Conservation (phyloP, 35 echinoderm and acorn worm species). For the Heliocidaris erythrogramma region DNA sequence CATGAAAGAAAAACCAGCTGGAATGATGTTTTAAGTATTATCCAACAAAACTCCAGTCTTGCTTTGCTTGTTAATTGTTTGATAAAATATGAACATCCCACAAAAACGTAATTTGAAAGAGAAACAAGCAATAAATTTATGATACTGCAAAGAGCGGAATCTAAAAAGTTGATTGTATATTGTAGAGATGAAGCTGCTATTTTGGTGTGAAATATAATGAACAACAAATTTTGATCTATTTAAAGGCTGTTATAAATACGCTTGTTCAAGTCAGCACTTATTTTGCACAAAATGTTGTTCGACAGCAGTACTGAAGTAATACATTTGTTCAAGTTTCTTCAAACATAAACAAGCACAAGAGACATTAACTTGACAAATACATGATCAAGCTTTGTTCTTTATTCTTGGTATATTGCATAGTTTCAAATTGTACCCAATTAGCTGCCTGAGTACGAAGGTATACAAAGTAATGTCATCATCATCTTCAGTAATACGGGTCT, state of each 20-base stretch:
- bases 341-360: not conserved
- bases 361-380: not conserved
- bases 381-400: slow-evolving; percentile 15
- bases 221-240: too few relatives aligned
- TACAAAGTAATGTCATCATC: not conserved
- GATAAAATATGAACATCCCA: too few relatives aligned
- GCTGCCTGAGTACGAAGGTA: not conserved
- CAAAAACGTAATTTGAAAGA: too few relatives aligned
- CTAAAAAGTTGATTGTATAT: too few relatives aligned
- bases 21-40: not conserved
- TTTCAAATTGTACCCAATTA: slow-evolving; percentile 23
- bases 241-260: too few relatives aligned
- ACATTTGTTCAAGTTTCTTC: not conserved
- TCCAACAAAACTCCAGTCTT: too few relatives aligned
- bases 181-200: too few relatives aligned
- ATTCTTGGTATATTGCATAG: slow-evolving; percentile 13
- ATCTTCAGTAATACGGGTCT: slow-evolving; percentile 83
- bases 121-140: too few relatives aligned
- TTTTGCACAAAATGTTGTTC: not conserved
- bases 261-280: too few relatives aligned
- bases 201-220: too few relatives aligned
- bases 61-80: too few relatives aligned
- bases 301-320: not conserved
- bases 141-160: too few relatives aligned
- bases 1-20: not conserved